A percentile compares a stretch with the other conserved stretches of the same genome.
phyloP scores from a whole-genome alignment of 2,888 invertebrate genomes.

The Plebejus argus region DNA sequence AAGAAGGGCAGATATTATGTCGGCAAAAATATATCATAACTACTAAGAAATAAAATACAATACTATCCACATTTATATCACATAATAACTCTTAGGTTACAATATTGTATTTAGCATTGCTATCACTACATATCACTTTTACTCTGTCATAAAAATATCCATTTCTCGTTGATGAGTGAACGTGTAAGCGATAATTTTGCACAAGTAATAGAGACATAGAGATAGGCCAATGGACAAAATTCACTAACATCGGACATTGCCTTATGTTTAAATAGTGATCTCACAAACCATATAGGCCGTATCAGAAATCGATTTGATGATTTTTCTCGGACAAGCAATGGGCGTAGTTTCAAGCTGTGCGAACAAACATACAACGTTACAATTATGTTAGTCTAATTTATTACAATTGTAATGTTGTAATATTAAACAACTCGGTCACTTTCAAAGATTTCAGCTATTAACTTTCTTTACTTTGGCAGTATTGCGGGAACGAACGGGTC shows the following conservation, averaged over 20 bases:
- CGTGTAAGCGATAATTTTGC: neutral
- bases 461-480: neutral
- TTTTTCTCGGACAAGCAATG: constrained; percentile 33
- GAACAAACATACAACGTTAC: constrained; percentile 31
- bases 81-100: too few species aligned
- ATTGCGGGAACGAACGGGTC: neutral
- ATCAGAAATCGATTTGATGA: constrained; percentile 10
- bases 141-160: too few species aligned
- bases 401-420: constrained; percentile 4
- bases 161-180: too few species aligned
- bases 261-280: neutral
- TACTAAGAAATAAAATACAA: too few species aligned
- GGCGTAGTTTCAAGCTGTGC: constrained; percentile 35
- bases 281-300: constrained; percentile 1
- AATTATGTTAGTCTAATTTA: constrained; percentile 27
- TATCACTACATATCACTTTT: too few species aligned
- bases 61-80: too few species aligned
- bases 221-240: neutral
- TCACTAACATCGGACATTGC: neutral
- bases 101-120: too few species aligned
- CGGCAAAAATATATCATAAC: too few species aligned
- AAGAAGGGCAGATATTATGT: too few species aligned
- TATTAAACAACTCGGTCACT: neutral
- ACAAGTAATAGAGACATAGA: neutral
- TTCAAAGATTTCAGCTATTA: neutral